Percentiles rank a stretch among this genome's conserved stretches.
Conservation (phyloP, 2,888 invertebrate genomes). For the Apomyelois bistriatella region DNA sequence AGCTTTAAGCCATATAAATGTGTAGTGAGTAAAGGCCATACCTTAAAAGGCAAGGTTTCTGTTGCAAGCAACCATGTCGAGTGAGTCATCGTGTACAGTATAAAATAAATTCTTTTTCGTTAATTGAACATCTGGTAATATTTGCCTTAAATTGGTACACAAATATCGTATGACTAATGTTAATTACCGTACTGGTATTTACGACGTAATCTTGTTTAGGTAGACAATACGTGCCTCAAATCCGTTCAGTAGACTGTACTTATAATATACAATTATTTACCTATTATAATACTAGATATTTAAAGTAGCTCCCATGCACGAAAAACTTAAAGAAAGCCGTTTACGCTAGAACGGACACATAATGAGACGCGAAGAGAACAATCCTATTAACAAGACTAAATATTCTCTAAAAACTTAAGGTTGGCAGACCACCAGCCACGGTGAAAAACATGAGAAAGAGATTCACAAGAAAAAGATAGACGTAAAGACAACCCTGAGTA, state of each 20-base stretch:
- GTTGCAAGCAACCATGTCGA: slow-evolving; percentile 56
- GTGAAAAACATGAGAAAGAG: no score
- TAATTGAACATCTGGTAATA: slow-evolving; percentile 68
- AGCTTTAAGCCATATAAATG: slow-evolving; percentile 71
- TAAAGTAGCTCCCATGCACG: no score
- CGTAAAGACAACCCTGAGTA: no score
- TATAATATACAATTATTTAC: no score
- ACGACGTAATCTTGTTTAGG: slow-evolving; percentile 17
- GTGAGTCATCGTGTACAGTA: slow-evolving; percentile 65
- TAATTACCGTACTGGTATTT: background rate
- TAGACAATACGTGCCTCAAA: background rate
- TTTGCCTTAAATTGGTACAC: slow-evolving; percentile 28
- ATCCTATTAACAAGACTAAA: no score
- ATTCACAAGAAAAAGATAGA: no score
- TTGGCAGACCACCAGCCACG: no score
- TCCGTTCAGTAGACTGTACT: background rate
- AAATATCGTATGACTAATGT: slow-evolving; percentile 29
- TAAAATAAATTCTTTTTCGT: slow-evolving; percentile 60
- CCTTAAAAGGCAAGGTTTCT: slow-evolving; percentile 66
- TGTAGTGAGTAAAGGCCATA: slow-evolving; percentile 68
- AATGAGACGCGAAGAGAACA: no score
- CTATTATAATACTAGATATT: no score
- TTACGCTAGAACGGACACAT: no score
- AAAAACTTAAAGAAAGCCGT: no score
- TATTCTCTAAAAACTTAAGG: no score